Base-by-base conservation (phyloP, 2,797 vertebrate genomes). In the Halcyon chelicuti region DNA sequence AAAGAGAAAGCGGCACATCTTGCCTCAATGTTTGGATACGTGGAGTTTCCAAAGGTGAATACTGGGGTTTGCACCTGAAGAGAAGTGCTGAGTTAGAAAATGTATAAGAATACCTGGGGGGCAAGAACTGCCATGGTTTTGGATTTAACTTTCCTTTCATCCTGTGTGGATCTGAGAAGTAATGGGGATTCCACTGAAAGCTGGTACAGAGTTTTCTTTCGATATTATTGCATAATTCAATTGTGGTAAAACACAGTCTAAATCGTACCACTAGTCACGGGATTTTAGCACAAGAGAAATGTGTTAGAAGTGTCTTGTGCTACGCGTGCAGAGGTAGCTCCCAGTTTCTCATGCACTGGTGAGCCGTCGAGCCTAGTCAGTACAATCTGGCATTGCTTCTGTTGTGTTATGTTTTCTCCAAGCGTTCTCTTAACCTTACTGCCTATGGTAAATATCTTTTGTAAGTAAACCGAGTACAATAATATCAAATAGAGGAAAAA, bases 1-100 rank as follows among this genome's bases (percentile, higher is more conserved):
- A 99, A 99, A 98, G 99, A 99, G 95, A 99, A 99, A 93, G 99
- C 98, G 1, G 98, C 99, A 94, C 99, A 99, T 96, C 98, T 99
- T 75, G 98, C 98, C 19, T 98, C 98, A 73, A 96, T 99, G 98
- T 99, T 99, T 97, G 98, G 97, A 95, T 97, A 98, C 65, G 54
- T 92, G 96, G 97, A 98, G 87, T 97, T 98, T 88, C 97, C 98
- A 5, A 98, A 99, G 99, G 99, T 99, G 99, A 98, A 97, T 98
- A 94, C 75, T 93, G 93, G 86, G 35, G 67, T 93, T 94, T 95
- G 67, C 61, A 92, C 77, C 68, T 91, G 60, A 72, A 93, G 65
- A 94, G 65, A 94, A 62, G 35, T 89, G n/a, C 51, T 39, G 52
- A 78, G 33, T 82, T 76, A 79, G 47, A 90, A 49, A 55, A 70